Percentiles rank a stretch among this genome's conserved stretches.
Evolutionary conservation across 2,797 vertebrate genomes (phyloP).

Genomic region (Microctenopoma stevenorrisi): DNA sequence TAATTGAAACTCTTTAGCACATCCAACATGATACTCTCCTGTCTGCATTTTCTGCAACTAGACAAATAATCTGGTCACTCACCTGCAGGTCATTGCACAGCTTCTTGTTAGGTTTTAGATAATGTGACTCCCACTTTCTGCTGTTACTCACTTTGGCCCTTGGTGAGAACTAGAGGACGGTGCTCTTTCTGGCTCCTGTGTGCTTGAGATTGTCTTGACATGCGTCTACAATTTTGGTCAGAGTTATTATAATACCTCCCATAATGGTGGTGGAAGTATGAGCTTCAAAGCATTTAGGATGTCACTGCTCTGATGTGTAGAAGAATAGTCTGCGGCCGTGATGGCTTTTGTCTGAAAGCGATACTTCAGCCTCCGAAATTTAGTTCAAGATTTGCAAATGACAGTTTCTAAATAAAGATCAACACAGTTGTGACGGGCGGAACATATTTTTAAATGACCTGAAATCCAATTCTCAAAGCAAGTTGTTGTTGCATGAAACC

Average conservation of each 20-base stretch:
- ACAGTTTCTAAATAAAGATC: slow-evolving; percentile 60
- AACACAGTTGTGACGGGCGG: slow-evolving; percentile 13
- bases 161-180: not conserved
- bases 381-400: slow-evolving; percentile 29
- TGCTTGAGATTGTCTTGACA: slow-evolving; percentile 6
- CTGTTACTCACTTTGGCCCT: not conserved
- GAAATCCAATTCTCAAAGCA: slow-evolving; percentile 42
- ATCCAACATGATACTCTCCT: not conserved
- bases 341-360: slow-evolving; percentile 22
- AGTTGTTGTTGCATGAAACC: slow-evolving; percentile 20
- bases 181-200: slow-evolving; percentile 3
- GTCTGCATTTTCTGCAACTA: not conserved
- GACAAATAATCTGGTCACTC: slow-evolving; percentile 1
- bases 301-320: slow-evolving; percentile 29
- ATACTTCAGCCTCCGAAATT: slow-evolving; percentile 23
- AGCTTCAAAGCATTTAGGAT: slow-evolving; percentile 35
- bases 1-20: not conserved
- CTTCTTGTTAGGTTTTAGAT: slow-evolving; percentile 16
- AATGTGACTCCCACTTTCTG: slow-evolving; percentile 19
- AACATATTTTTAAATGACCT: slow-evolving; percentile 60
- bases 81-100: not conserved
- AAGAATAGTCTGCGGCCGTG: slow-evolving; percentile 15
- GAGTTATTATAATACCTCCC: not conserved
- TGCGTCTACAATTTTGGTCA: slow-evolving; percentile 17
- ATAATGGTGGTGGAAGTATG: slow-evolving; percentile 1